Conservation (phyloP, 2,888 invertebrate genomes). For the Petrolisthes cinctipes region DNA sequence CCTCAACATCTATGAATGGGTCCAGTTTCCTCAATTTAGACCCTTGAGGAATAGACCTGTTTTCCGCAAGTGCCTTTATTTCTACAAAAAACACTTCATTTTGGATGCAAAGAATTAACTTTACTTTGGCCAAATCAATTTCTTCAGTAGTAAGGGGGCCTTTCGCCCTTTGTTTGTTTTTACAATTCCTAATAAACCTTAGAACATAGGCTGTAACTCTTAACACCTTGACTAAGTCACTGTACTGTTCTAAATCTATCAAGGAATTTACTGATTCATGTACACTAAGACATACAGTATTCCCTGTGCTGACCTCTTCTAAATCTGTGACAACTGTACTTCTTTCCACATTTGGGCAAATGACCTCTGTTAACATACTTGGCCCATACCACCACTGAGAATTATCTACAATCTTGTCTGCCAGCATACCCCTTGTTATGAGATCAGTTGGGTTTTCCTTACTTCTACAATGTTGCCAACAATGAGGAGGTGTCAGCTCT, state of each 20-base stretch:
- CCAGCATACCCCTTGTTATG: constrained; percentile 30
- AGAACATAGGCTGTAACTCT: constrained; percentile 39
- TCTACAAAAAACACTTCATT: constrained; percentile 5
- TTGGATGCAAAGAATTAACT: not conserved
- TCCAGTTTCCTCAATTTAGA: constrained; percentile 28
- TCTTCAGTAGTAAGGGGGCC: constrained; percentile 35
- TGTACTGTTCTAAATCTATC: constrained; percentile 20
- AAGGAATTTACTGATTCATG: constrained; percentile 17
- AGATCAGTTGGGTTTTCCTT: constrained; percentile 28
- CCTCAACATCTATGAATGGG: constrained; percentile 34
- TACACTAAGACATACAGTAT: constrained; percentile 35
- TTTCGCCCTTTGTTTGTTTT: constrained; percentile 23
- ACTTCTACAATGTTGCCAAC: constrained; percentile 41
- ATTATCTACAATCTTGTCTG: constrained; percentile 26
- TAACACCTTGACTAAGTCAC: constrained; percentile 23
- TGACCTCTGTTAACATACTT: constrained; percentile 30
- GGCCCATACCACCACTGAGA: constrained; percentile 27
- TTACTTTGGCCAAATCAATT: constrained; percentile 9
- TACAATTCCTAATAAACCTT: constrained; percentile 41
- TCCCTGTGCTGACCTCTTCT: constrained; percentile 28
- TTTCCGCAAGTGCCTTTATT: constrained; percentile 28
- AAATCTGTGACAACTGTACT: constrained; percentile 10
- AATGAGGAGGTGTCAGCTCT: constrained; percentile 18
- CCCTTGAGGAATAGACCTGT: constrained; percentile 33
- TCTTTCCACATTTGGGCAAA: constrained; percentile 25